phyloP scores from a whole-genome alignment of 2,113 vertebrate species.

The Eulemur macaco region DNA sequence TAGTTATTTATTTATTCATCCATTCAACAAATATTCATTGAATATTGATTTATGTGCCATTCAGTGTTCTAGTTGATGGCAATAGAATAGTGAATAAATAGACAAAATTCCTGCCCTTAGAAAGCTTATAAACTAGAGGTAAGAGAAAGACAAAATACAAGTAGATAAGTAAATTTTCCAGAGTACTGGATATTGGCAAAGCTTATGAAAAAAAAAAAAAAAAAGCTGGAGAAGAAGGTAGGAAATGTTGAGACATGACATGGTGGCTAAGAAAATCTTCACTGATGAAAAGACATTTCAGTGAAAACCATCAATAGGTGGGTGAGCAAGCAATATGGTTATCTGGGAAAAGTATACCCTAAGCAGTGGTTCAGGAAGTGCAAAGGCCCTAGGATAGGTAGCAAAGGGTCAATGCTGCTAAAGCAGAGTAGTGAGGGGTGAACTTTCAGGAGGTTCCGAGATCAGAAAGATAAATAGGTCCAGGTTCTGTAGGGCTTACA shows the following conservation, averaged over 20 bases:
- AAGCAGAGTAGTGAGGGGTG: neutral
- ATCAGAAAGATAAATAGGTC: neutral
- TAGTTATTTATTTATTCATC: conserved; percentile 4
- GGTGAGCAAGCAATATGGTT: neutral
- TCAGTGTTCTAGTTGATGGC: neutral
- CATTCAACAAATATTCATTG: conserved; percentile 9
- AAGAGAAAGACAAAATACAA: conserved; percentile 33
- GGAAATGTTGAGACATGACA: neutral
- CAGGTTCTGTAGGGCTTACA: neutral
- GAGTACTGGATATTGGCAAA: neutral
- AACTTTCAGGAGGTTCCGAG: neutral
- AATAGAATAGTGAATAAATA: neutral
- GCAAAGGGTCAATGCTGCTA: neutral
- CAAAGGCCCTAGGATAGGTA: neutral
- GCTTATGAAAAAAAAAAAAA: neutral
- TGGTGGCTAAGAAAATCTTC: neutral
- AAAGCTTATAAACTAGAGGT: neutral
- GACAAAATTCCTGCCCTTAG: neutral
- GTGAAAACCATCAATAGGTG: neutral
- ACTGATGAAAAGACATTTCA: neutral
- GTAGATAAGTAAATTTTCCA: neutral
- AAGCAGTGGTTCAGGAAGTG: neutral
- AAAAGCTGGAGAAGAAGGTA: neutral
- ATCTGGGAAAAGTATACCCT: neutral
- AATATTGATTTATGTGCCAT: neutral